Percentiles rank a stretch among this genome's conserved stretches.
Conservation (phyloP, 2,113 vertebrate genomes). For the Cisticola juncidis region DNA sequence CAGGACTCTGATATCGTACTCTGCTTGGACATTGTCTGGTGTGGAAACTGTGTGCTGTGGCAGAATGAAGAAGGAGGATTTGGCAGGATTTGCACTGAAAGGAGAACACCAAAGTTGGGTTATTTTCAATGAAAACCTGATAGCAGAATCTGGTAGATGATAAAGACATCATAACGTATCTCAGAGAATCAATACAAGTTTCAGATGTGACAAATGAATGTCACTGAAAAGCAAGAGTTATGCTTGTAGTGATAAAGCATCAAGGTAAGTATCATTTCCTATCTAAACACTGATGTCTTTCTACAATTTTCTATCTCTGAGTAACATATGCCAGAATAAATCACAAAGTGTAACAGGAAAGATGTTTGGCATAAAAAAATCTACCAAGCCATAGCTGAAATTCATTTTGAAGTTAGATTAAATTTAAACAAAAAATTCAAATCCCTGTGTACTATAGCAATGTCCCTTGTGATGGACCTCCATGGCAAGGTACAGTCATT, state of each 20-base stretch:
- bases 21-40: background rate
- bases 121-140: background rate
- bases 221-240: background rate
- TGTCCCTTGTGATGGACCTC: background rate
- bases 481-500: background rate
- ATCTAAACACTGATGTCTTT: background rate
- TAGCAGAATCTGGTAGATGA: background rate
- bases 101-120: background rate
- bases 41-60: background rate
- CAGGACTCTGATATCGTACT: background rate
- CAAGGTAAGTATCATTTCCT: slow-evolving; percentile 25
- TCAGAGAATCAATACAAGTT: background rate
- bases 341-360: background rate
- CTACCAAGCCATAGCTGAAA: background rate
- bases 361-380: background rate
- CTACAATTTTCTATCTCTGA: background rate
- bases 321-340: background rate
- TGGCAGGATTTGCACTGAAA: background rate
- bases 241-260: background rate
- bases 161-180: background rate
- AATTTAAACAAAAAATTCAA: background rate
- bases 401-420: background rate
- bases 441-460: background rate
- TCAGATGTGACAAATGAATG: background rate
- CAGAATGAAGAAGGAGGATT: background rate